These are phyloP conservation scores for Cheilosia scutellata DNA, from an alignment of 2,888 invertebrate genomes.

Conservation along the genomic window DNA sequence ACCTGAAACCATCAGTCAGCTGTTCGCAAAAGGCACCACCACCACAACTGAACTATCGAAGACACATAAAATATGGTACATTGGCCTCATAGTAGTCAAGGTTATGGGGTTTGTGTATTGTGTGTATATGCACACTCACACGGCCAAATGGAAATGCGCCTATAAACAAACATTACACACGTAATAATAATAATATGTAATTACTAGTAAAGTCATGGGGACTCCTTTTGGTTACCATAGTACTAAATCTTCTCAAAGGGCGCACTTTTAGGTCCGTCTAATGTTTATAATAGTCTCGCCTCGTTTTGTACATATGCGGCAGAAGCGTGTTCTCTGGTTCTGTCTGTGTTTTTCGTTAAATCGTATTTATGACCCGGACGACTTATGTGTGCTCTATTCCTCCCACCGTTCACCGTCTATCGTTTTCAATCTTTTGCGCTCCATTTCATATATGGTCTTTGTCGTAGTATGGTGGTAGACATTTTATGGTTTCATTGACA, in stretches of 20 bases:
- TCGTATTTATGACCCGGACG: constrained; percentile 12
- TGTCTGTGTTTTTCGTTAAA: background rate
- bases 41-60: constrained; percentile 20
- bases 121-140: background rate
- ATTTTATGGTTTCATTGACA: constrained; percentile 58
- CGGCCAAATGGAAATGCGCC: background rate
- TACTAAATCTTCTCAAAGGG: background rate
- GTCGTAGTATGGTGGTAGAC: constrained; percentile 27
- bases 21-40: constrained; percentile 39
- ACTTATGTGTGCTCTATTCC: background rate
- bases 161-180: background rate
- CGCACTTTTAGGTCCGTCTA: background rate
- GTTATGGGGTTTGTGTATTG: constrained; percentile 20
- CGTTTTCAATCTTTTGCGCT: background rate
- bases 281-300: background rate
- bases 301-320: background rate
- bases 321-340: background rate
- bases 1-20: constrained; percentile 63
- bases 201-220: background rate
- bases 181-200: constrained; percentile 9
- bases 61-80: constrained; percentile 12
- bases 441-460: background rate
- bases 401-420: background rate
- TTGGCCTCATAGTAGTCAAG: constrained; percentile 55
- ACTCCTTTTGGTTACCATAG: background rate